Percentiles rank a stretch among this genome's conserved stretches.
These are phyloP conservation scores for Gobius niger DNA, from an alignment of 2,113 vertebrate species.

Conservation along the genomic window DNA sequence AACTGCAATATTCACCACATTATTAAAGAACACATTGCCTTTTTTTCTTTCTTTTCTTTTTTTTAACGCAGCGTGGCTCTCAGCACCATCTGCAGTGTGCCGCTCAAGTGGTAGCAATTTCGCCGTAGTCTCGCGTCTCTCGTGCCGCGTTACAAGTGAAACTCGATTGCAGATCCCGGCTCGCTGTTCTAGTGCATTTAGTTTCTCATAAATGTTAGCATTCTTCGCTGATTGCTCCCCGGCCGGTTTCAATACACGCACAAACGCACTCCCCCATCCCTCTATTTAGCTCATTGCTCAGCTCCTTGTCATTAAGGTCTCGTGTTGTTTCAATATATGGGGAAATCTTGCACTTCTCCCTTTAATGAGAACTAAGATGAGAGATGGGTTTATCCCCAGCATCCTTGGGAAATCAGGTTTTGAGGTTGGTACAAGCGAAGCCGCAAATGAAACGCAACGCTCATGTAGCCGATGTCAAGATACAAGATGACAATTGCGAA, in stretches of 20 bases:
- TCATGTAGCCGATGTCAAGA: background rate
- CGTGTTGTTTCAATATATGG: constrained; percentile 43
- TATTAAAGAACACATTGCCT: constrained; percentile 62
- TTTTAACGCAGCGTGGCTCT: constrained; percentile 45
- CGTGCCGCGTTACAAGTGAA: constrained; percentile 58
- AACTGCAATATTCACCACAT: constrained; percentile 61
- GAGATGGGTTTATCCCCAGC: background rate
- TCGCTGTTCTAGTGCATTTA: constrained; percentile 74
- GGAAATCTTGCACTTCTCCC: background rate
- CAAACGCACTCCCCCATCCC: constrained; percentile 42
- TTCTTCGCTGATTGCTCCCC: constrained; percentile 73
- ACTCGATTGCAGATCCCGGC: constrained; percentile 71
- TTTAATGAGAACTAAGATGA: background rate
- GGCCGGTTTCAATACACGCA: constrained; percentile 66
- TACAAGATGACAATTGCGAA: background rate
- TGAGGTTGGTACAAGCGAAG: background rate
- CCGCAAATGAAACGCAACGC: background rate
- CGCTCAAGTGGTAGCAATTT: constrained; percentile 69
- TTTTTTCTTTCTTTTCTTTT: background rate
- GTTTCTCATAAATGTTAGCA: constrained; percentile 77
- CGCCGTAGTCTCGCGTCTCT: constrained; percentile 51
- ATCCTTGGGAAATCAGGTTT: background rate
- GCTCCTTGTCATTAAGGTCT: constrained; percentile 42
- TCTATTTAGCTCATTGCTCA: constrained; percentile 38
- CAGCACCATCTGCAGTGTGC: constrained; percentile 59